phyloP scores from a whole-genome alignment of 2,113 vertebrate genomes.

The Hoplias malabaricus region DNA sequence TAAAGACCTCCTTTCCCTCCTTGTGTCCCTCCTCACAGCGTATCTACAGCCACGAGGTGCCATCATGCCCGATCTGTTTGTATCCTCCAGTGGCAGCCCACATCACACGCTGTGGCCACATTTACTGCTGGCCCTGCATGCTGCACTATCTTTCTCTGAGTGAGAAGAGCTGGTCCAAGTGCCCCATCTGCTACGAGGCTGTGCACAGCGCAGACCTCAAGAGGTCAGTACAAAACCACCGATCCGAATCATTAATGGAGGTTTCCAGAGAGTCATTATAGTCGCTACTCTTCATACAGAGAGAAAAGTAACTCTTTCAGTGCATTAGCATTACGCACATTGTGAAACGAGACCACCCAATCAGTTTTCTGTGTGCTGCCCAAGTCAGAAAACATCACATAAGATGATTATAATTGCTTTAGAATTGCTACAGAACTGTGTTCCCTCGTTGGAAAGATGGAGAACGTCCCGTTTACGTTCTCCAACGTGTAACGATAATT shows the following conservation, averaged over 20 bases:
- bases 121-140: constrained; percentile 98
- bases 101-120: constrained; percentile 96
- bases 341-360: too few relatives aligned
- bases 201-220: constrained; percentile 91
- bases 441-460: too few relatives aligned
- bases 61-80: constrained; percentile 96
- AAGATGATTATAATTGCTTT: too few relatives aligned
- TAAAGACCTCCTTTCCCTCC: neutral
- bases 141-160: constrained; percentile 94
- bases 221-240: constrained; percentile 74
- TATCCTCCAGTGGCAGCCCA: constrained; percentile 93
- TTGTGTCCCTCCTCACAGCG: constrained; percentile 71
- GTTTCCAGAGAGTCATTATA: too few relatives aligned
- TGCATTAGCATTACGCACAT: too few relatives aligned
- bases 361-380: too few relatives aligned
- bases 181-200: constrained; percentile 95
- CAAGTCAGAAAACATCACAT: too few relatives aligned
- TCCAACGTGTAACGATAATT: neutral
- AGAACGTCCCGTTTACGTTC: too few relatives aligned
- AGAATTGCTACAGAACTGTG: too few relatives aligned
- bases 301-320: too few relatives aligned
- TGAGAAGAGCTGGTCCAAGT: constrained; percentile 95
- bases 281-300: too few relatives aligned
- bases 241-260: too few relatives aligned
- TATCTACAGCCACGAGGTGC: constrained; percentile 97